phyloP scores from a whole-genome alignment of 2,797 vertebrate species.

The Microtus obscurus region DNA sequence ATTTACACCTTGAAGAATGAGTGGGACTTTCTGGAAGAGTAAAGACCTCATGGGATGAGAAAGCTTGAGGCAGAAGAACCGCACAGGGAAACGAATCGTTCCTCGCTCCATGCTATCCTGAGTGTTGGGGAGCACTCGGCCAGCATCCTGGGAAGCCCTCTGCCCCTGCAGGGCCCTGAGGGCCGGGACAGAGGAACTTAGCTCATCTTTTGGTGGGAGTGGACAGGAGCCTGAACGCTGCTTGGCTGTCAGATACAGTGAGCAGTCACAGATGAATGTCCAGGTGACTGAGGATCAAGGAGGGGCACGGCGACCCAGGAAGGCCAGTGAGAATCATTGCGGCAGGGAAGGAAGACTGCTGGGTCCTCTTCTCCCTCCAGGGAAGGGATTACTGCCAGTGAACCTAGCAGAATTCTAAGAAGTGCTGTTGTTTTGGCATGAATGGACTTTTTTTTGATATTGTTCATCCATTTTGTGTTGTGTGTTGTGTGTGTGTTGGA shows the following conservation, averaged over 20 bases:
- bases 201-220: background rate
- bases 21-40: background rate
- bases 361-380: background rate
- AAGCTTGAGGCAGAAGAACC: background rate
- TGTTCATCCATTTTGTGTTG: background rate
- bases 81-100: background rate
- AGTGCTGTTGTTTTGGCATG: background rate
- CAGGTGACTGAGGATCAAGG: background rate
- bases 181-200: background rate
- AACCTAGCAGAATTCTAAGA: background rate
- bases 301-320: rapidly evolving
- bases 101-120: background rate
- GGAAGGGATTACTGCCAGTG: no score
- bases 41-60: background rate
- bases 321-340: background rate
- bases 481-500: no score
- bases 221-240: background rate
- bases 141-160: background rate
- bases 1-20: background rate
- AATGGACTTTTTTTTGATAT: background rate
- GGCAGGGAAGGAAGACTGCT: background rate
- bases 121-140: background rate
- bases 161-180: background rate
- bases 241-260: background rate
- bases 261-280: background rate